Evolutionary conservation across 1,140 invertebrate species (phyloP).

Genomic region (Zaprionus capensis): DNA sequence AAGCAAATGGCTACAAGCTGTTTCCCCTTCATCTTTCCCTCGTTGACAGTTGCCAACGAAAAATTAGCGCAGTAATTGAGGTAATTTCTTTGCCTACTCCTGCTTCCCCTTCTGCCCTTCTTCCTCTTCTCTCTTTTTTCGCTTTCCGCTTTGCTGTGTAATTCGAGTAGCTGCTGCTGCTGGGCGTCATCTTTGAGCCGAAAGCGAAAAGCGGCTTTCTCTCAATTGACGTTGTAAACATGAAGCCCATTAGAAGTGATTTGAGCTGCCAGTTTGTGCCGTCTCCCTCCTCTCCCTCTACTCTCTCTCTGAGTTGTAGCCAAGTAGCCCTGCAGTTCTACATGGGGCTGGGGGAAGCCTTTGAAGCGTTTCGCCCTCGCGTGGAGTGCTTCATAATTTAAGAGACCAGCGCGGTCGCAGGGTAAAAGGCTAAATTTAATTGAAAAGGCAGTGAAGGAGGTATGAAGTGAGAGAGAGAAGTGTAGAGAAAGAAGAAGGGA

Average conservation of each 20-base stretch:
- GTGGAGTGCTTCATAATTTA: constrained; percentile 62
- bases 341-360: constrained; percentile 57
- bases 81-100: constrained; percentile 65
- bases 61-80: constrained; percentile 75
- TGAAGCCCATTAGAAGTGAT: constrained; percentile 83
- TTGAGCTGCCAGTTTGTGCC: constrained; percentile 67
- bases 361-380: constrained; percentile 50
- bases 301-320: constrained; percentile 10
- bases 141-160: constrained; percentile 35
- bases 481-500: not conserved
- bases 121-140: constrained; percentile 23
- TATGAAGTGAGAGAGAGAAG: constrained; percentile 8
- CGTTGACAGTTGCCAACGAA: constrained; percentile 40
- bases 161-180: constrained; percentile 47
- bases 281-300: not conserved
- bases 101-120: not conserved
- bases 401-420: constrained; percentile 19
- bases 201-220: constrained; percentile 76
- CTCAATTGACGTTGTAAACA: constrained; percentile 84
- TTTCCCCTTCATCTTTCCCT: constrained; percentile 12
- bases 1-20: constrained; percentile 82
- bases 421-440: constrained; percentile 67
- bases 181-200: constrained; percentile 56
- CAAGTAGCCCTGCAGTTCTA: constrained; percentile 24
- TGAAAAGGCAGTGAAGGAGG: constrained; percentile 60